Evolutionary conservation across 2,888 invertebrate genomes (phyloP).

Genomic region (Dryococelus australis): DNA sequence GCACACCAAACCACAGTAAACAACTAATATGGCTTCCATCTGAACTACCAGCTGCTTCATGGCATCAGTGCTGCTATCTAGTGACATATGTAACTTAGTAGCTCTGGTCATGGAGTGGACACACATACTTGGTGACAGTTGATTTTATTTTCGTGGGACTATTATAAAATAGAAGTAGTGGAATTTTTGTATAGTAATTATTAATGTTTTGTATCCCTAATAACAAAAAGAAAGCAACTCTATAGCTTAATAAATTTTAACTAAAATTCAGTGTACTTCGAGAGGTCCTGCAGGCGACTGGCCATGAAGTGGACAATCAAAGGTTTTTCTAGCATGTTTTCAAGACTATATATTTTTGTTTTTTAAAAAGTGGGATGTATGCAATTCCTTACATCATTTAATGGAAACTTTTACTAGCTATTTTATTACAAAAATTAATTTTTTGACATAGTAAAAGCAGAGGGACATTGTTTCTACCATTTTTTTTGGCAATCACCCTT

Average conservation of each 20-base stretch:
- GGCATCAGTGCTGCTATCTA: neutral
- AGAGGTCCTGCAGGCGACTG: neutral
- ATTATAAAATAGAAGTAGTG: neutral
- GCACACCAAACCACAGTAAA: neutral
- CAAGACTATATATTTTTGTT: neutral
- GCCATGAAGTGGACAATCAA: neutral
- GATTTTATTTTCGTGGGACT: neutral
- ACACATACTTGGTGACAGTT: neutral
- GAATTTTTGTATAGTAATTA: neutral
- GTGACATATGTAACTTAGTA: neutral
- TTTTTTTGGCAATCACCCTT: neutral
- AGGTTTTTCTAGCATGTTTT: neutral
- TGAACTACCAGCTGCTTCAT: neutral
- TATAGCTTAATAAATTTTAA: neutral
- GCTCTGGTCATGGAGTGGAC: neutral
- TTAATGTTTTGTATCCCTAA: neutral
- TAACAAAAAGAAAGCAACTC: neutral
- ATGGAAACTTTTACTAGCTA: neutral
- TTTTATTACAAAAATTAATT: neutral
- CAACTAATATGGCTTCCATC: neutral
- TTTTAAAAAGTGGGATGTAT: neutral
- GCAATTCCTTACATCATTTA: neutral
- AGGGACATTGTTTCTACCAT: neutral
- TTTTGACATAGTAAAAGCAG: neutral
- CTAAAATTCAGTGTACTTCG: neutral